A percentile compares a stretch with the other conserved stretches of the same genome.
Conservation (phyloP, 1,140 invertebrate genomes). For the Homarus americanus region DNA sequence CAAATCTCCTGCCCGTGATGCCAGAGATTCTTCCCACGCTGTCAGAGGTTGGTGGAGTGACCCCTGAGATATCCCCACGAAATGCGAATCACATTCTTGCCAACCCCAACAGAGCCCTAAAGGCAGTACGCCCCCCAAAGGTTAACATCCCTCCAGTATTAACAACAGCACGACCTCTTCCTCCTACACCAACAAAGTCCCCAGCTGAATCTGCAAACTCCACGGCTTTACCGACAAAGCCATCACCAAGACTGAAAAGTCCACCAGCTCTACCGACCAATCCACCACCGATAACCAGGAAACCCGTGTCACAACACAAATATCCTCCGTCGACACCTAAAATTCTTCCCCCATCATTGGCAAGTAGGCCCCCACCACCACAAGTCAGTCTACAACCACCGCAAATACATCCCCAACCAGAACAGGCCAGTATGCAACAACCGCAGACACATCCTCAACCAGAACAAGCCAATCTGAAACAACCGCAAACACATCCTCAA, state of each 20-base stretch:
- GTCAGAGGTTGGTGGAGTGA: not conserved
- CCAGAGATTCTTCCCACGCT: not conserved
- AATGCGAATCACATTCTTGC: not conserved
- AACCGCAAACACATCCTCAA: not conserved
- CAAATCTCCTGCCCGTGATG: not conserved
- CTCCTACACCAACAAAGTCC: not conserved
- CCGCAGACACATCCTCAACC: not conserved
- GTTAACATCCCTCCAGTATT: not conserved
- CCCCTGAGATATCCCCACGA: not conserved
- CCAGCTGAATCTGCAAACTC: not conserved
- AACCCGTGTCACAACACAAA: too few relatives aligned
- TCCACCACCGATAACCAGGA: too few relatives aligned
- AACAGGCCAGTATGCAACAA: not conserved
- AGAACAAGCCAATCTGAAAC: not conserved
- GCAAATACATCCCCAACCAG: not conserved
- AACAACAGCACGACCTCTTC: not conserved
- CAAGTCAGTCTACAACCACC: not conserved
- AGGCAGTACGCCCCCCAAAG: not conserved
- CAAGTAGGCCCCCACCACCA: not conserved
- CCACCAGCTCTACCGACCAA: not conserved
- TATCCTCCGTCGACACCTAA: too few relatives aligned
- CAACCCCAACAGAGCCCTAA: not conserved
- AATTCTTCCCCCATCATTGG: too few relatives aligned
- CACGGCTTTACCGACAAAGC: not conserved
- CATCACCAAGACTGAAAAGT: not conserved